phyloP scores from a whole-genome alignment of 2,888 invertebrate genomes.

The Ochropleura leucogaster region DNA sequence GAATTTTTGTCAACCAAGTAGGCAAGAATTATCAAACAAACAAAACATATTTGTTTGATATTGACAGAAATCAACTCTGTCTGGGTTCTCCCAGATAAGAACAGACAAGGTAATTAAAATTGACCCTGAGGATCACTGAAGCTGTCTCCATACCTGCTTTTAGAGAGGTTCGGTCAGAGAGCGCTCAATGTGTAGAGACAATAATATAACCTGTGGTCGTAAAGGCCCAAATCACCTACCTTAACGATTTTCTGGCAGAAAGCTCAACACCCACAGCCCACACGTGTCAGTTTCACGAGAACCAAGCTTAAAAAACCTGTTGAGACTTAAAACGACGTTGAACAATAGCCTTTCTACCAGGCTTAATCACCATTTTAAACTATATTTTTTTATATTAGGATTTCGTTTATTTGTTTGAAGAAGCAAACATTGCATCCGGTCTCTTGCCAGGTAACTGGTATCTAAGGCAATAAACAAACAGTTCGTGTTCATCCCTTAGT shows the following conservation, averaged over 20 bases:
- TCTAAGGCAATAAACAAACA: constrained; percentile 70
- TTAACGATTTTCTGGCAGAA: constrained; percentile 18
- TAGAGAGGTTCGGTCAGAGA: background rate
- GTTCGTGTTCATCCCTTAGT: constrained; percentile 50
- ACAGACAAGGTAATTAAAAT: background rate
- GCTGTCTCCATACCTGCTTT: background rate
- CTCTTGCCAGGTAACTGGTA: constrained; percentile 76
- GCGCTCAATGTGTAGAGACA: background rate
- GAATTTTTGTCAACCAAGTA: constrained; percentile 33
- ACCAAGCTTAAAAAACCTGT: constrained; percentile 2
- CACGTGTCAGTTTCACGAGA: constrained; percentile 24
- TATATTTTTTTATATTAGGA: constrained; percentile 10
- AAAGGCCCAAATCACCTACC: background rate
- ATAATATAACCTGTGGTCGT: background rate
- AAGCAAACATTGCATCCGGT: constrained; percentile 75
- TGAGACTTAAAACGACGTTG: background rate
- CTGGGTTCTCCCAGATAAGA: background rate
- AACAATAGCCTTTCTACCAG: constrained; percentile 23
- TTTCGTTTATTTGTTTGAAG: constrained; percentile 40
- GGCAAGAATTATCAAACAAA: constrained; percentile 21
- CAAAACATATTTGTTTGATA: constrained; percentile 2
- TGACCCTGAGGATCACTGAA: background rate
- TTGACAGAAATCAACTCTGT: background rate
- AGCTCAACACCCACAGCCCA: constrained; percentile 10
- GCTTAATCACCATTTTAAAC: constrained; percentile 14